Evolutionary conservation across 2,113 vertebrate genomes (phyloP).

Genomic region (Neopipo cinnamomea): DNA sequence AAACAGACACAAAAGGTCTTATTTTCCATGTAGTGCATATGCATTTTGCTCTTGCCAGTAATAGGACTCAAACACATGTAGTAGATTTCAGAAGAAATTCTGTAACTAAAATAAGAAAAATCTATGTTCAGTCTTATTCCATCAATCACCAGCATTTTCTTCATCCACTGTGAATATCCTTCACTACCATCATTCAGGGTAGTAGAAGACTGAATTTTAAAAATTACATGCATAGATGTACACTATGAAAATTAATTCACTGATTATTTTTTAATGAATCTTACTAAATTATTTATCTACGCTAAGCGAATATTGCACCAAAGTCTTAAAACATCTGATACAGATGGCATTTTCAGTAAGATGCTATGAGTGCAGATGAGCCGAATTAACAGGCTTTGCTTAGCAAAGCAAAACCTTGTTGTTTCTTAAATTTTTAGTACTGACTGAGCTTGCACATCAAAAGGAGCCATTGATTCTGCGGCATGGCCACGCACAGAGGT

Average conservation of each 20-base stretch:
- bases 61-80: background rate
- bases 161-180: conserved; percentile 42
- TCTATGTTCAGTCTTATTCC: conserved; percentile 19
- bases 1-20: conserved; percentile 27
- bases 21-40: background rate
- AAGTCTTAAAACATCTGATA: conserved; percentile 58
- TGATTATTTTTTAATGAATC: conserved; percentile 53
- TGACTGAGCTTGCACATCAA: background rate
- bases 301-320: conserved; percentile 53
- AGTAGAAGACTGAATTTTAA: background rate
- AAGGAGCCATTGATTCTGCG: conserved; percentile 6
- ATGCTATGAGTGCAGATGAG: conserved; percentile 20
- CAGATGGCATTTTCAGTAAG: conserved; percentile 35
- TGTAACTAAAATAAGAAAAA: conserved; percentile 20
- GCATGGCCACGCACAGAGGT: background rate
- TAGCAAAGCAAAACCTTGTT: conserved; percentile 56
- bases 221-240: background rate
- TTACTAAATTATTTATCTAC: conserved; percentile 64
- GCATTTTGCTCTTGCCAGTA: conserved; percentile 1
- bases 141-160: conserved; percentile 35
- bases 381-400: conserved; percentile 57
- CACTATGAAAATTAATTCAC: conserved; percentile 27
- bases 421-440: conserved; percentile 34
- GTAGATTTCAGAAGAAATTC: conserved; percentile 37
- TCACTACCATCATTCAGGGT: background rate